A percentile compares a stretch with the other conserved stretches of the same genome.
Evolutionary conservation across 2,113 vertebrate genomes (phyloP).

Genomic region (Serilophus lunatus): DNA sequence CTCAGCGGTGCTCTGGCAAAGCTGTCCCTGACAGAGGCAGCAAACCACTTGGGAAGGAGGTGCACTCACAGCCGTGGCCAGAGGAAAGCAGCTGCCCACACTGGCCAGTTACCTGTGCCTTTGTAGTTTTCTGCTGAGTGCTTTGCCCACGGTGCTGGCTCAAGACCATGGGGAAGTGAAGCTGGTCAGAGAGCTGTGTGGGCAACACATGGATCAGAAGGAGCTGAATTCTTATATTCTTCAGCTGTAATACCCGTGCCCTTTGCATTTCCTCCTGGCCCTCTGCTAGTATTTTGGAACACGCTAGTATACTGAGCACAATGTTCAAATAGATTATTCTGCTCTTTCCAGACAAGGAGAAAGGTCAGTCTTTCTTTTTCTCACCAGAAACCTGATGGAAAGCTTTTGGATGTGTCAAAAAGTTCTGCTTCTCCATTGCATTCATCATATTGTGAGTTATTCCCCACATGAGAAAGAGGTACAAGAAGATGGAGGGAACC

Average conservation of each 20-base stretch:
- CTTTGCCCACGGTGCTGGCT: neutral
- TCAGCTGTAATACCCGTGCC: neutral
- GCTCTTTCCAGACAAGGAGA: neutral
- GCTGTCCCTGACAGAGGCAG: neutral
- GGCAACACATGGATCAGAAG: neutral
- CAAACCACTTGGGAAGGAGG: neutral
- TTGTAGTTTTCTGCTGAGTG: too few species aligned
- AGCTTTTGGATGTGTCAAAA: neutral
- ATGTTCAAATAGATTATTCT: neutral
- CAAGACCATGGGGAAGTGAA: neutral
- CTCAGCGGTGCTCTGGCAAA: neutral
- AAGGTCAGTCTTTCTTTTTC: neutral
- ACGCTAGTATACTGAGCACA: neutral
- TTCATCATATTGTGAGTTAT: neutral
- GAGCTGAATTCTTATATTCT: neutral
- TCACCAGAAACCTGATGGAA: neutral
- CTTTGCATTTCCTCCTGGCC: neutral
- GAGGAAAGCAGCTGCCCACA: too few species aligned
- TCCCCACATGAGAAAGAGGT: neutral
- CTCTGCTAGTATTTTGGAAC: neutral
- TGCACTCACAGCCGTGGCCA: neutral
- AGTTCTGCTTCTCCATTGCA: neutral
- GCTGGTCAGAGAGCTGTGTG: neutral
- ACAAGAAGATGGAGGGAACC: accelerated
- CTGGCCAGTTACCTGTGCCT: too few species aligned